Evolutionary conservation across 2,113 vertebrate genomes (phyloP), one percentile per base, ranked within the genome.

Genomic region (Dromaius novaehollandiae): DNA sequence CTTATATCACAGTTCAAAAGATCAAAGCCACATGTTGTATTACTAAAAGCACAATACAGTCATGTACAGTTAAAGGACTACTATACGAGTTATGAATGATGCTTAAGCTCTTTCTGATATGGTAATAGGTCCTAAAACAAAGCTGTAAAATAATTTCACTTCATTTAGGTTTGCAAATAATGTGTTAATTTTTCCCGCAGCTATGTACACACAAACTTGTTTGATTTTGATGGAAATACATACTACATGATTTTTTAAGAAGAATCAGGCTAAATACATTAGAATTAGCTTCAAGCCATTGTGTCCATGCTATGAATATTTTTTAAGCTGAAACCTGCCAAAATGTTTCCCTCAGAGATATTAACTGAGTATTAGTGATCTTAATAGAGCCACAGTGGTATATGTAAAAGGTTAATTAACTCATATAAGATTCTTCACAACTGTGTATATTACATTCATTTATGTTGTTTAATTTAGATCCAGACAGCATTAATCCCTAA

Each of bases 371-470:
- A 61, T 61, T 38, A 82, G 25, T 48, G 1, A 3, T 55, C 93
- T 86, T 92, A 86, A 58, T 13, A 64, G 24, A 88, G 7, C 68
- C 75, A 34, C 38, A 84, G 64, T 32, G 28, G 44, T 61, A 75
- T 21, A 83, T 93, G n/a, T 53, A 88, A 90, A 73, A 90, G 12
- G 18, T 64, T 70, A 90, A 88, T 68, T 91, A 88, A 13, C 36
- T 77, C 50, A 18, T 53, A 25, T 77, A 86, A 82, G 1, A 30
- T 42, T 87, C 38, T 68, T 89, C 86, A 88, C 6, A 81, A 24
- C 40, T 60, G 8, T 77, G 22, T 78, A 13, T 77, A 63, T 44
- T 76, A 85, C 14, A 58, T 19, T 58, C 44, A 90, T 68, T 61
- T 58, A 65, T 36, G 11, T 63, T 4, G 74, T 61, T 65, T 28